phyloP scores from a whole-genome alignment of 2,113 vertebrate genomes.

The Cinclus mexicanus region DNA sequence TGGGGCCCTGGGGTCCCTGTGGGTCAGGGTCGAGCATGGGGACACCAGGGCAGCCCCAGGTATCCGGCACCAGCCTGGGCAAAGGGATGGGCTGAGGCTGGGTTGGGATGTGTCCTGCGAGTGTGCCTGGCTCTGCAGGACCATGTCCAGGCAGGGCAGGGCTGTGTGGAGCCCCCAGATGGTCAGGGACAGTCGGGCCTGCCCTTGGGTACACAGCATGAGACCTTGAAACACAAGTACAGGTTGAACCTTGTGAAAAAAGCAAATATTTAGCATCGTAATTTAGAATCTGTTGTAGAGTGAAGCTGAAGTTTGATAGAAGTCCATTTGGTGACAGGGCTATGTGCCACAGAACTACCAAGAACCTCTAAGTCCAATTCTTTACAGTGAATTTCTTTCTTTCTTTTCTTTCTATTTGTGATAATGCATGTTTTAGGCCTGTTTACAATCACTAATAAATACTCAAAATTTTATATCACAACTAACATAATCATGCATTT shows the following conservation, averaged over 20 bases:
- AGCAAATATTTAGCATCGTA: background rate
- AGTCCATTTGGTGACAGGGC: background rate
- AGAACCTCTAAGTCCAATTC: background rate
- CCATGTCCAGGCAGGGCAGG: rapidly evolving
- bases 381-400: too few relatives aligned
- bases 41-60: rapidly evolving
- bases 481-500: background rate
- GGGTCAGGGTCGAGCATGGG: too few relatives aligned
- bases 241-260: background rate
- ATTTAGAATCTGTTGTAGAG: background rate
- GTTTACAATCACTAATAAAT: background rate
- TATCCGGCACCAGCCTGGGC: rapidly evolving
- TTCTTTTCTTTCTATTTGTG: background rate
- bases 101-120: rapidly evolving
- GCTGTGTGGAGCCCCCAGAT: rapidly evolving
- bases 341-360: background rate
- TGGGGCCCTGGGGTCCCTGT: background rate
- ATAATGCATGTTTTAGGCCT: background rate
- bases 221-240: background rate
- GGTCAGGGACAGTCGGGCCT: background rate
- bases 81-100: background rate
- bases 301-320: background rate
- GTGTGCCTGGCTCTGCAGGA: rapidly evolving
- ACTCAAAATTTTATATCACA: background rate
- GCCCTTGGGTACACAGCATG: background rate